Evolutionary conservation across 2,797 vertebrate species (phyloP).

Genomic region (Notamacropus eugenii): DNA sequence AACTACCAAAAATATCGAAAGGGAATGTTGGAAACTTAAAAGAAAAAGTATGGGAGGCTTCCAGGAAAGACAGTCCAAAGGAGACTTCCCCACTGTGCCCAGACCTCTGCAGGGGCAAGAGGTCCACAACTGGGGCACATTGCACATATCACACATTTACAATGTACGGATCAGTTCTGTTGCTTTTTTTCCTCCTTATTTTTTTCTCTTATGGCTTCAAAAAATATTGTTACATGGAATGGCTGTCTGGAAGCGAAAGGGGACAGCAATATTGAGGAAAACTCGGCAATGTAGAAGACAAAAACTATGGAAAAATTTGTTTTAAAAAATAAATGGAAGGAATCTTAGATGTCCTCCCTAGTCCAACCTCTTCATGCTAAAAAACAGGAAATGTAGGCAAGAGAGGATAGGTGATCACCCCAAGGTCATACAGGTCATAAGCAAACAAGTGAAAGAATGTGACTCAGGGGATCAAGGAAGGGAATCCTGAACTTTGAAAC

Average conservation of each 20-base stretch:
- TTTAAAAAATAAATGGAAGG: neutral
- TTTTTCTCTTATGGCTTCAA: neutral
- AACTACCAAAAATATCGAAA: neutral
- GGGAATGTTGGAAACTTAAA: neutral
- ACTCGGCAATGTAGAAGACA: neutral
- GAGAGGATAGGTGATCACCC: neutral
- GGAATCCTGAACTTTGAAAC: neutral
- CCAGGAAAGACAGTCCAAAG: neutral
- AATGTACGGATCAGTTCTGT: neutral
- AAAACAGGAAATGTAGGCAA: neutral
- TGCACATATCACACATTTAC: neutral
- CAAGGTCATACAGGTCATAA: neutral
- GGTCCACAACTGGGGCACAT: neutral
- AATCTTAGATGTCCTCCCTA: neutral
- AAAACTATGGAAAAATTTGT: neutral
- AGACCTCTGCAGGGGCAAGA: neutral
- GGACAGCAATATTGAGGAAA: neutral
- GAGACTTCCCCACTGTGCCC: neutral
- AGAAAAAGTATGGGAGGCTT: neutral
- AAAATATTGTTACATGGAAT: neutral
- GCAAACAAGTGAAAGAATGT: neutral
- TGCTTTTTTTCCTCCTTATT: neutral
- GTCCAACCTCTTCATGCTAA: neutral
- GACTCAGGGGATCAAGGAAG: neutral
- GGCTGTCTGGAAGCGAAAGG: neutral